These are phyloP conservation scores for Cephalotes varians DNA, from an alignment of 2,888 invertebrate species.

Conservation along the genomic window DNA sequence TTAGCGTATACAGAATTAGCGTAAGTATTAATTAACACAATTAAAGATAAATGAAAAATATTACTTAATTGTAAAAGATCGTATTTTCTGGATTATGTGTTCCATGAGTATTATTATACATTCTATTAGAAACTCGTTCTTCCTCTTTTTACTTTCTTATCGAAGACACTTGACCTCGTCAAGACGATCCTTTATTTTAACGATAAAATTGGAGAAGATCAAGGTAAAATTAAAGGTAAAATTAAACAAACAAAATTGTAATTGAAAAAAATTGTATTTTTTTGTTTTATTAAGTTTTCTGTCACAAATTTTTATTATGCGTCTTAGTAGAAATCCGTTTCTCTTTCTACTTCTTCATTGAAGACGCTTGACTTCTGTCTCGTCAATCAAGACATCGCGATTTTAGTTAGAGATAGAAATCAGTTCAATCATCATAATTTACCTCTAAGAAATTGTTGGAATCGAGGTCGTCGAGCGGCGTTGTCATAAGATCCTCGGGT, in stretches of 20 bases:
- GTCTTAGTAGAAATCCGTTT: background rate
- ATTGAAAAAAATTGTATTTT: background rate
- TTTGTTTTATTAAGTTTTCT: background rate
- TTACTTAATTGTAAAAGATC: constrained; percentile 12
- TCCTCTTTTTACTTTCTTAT: background rate
- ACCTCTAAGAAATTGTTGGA: constrained; percentile 50
- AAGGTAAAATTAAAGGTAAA: background rate
- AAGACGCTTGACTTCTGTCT: background rate
- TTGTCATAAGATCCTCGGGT: constrained; percentile 47
- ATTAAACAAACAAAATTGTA: background rate
- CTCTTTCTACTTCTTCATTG: background rate
- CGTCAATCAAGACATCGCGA: background rate
- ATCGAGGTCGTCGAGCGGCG: constrained; percentile 40
- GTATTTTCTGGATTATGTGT: background rate
- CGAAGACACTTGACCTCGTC: background rate
- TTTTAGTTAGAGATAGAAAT: background rate
- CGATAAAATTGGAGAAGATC: background rate
- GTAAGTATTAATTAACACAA: background rate
- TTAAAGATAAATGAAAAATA: background rate
- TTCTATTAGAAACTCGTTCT: background rate
- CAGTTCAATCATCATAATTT: background rate
- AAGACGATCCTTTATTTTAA: background rate
- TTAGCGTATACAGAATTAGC: background rate
- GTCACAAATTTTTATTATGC: background rate
- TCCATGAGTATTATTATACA: background rate